Base-by-base conservation (phyloP, 1,140 invertebrate species). In the Drosophila persimilis region DNA sequence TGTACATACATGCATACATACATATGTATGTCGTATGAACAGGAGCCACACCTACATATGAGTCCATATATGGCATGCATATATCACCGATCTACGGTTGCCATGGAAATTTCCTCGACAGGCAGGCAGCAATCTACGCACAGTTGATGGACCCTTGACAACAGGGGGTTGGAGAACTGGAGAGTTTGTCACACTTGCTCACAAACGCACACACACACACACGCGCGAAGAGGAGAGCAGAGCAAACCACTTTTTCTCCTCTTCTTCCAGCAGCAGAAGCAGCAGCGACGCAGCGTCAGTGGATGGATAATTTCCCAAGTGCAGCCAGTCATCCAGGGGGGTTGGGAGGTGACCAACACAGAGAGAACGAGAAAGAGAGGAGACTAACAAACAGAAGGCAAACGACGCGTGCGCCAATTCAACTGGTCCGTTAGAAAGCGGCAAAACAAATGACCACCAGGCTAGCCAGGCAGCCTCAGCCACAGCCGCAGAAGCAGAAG, bases 361-460 rank as follows among this genome's bases (percentile, higher is more conserved):
- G 17, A 59, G 39, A 65, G 11, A 24, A n/a, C 6, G 3, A 20
- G 17, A 22, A 31, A 44, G 44, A 71, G 41, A 65, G 56, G 45
- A 47, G 31, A 22, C 41, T 17, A 39, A 54, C 43, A 63, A 61
- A 56, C 54, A 15, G 41, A 24, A 56, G 61, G 50, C 67, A 31
- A 65, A 51, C 77, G 66, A 80, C 78, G 80, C 81, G 69, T 85
- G 81, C 81, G 81, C 81, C 75, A 85, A 74, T 86, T 85, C 81
- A 85, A 85, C 81, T 86, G 75, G 81, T 85, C 80, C 75, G 81
- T 86, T 85, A 85, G 81, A 85, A 85, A 85, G 81, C 81, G 81
- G 81, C 81, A 86, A 85, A 85, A 86, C 77, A 85, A 85, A 85
- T 85, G 81, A 77, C 80, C 80, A 84, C 60, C 58, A 75, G 55